Percentiles rank a stretch among this genome's conserved stretches.
Conservation (phyloP, 2,888 invertebrate genomes). For the Drosophila limbata region DNA sequence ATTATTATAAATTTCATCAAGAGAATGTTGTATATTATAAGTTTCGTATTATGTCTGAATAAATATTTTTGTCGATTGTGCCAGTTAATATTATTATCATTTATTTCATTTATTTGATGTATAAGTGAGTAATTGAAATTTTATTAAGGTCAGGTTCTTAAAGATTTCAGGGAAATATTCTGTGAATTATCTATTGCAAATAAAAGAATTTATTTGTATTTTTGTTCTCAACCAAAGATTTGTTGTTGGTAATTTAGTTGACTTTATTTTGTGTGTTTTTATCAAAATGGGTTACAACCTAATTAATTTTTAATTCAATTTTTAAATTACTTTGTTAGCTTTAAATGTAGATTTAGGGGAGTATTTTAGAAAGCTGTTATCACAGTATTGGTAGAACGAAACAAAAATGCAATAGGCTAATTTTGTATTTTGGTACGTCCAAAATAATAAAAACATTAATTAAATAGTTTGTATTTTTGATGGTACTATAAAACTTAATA, state of each 20-base stretch:
- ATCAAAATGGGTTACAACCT: slow-evolving; percentile 2
- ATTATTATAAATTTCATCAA: slow-evolving; percentile 55
- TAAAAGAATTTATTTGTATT: background rate
- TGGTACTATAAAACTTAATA: too few relatives aligned
- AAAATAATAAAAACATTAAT: slow-evolving; percentile 12
- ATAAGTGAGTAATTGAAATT: background rate
- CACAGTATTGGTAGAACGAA: slow-evolving; percentile 66
- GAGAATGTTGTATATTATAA: slow-evolving; percentile 60
- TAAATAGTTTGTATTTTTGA: slow-evolving; percentile 8
- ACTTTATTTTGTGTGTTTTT: background rate
- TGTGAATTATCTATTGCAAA: background rate
- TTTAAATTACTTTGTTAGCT: slow-evolving; percentile 14
- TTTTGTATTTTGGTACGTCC: slow-evolving; percentile 15
- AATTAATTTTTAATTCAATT: background rate
- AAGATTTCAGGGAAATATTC: background rate
- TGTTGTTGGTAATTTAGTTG: background rate
- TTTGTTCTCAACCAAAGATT: slow-evolving; percentile 2
- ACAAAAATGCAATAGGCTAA: slow-evolving; percentile 33
- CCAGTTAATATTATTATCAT: slow-evolving; percentile 22
- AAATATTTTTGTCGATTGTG: slow-evolving; percentile 28
- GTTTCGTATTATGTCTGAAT: slow-evolving; percentile 57
- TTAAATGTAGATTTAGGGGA: slow-evolving; percentile 32
- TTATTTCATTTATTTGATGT: background rate
- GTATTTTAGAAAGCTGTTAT: slow-evolving; percentile 69
- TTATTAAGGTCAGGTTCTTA: background rate